Conservation (phyloP, 1,140 invertebrate genomes). For the Limonius californicus region DNA sequence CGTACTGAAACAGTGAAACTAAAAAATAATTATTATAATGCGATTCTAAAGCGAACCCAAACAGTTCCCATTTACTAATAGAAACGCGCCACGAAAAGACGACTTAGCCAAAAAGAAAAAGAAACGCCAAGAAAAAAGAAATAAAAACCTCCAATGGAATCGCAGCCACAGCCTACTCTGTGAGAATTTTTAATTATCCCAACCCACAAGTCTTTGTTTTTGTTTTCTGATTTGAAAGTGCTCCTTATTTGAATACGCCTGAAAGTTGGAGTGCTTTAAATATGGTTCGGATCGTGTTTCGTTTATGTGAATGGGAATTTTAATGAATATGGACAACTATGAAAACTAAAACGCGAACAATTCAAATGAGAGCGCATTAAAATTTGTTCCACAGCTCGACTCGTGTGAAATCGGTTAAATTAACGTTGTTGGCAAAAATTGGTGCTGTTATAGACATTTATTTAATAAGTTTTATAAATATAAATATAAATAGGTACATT, state of each 20-base stretch:
- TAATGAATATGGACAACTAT: slow-evolving; percentile 6
- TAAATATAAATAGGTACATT: too few relatives aligned
- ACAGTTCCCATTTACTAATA: background rate
- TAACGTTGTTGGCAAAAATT: too few relatives aligned
- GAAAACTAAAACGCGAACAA: background rate
- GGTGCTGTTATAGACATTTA: too few relatives aligned
- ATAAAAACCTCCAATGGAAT: slow-evolving; percentile 30
- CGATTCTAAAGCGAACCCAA: background rate
- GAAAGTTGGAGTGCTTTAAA: slow-evolving; percentile 24
- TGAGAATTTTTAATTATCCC: slow-evolving; percentile 46
- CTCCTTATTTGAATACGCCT: slow-evolving; percentile 30
- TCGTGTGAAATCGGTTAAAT: too few relatives aligned
- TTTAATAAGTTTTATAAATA: too few relatives aligned
- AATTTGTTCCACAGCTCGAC: too few relatives aligned
- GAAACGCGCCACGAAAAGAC: background rate
- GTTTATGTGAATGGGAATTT: slow-evolving; percentile 13
- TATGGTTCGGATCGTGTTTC: slow-evolving; percentile 18
- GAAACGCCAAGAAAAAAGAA: slow-evolving; percentile 5
- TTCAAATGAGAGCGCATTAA: background rate
- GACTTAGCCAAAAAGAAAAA: background rate
- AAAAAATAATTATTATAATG: background rate
- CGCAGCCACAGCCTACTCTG: slow-evolving; percentile 29
- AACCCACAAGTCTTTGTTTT: slow-evolving; percentile 44
- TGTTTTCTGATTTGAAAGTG: slow-evolving; percentile 39
- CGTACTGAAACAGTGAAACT: too few relatives aligned